phyloP scores from a whole-genome alignment of 2,888 invertebrate genomes.

The Diploptera punctata region DNA sequence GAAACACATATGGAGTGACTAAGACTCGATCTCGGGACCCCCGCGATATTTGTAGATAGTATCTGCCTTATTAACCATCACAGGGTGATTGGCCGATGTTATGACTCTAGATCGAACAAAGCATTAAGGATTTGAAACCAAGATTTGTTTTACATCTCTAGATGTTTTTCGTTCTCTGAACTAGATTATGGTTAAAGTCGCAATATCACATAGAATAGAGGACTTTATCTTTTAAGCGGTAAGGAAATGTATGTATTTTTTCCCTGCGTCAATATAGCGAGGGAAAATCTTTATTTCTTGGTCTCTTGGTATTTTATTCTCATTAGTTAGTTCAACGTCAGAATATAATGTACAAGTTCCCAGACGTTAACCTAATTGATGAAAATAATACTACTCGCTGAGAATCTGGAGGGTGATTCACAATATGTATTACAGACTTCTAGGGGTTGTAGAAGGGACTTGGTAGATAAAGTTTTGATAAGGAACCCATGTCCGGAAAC shows the following conservation, averaged over 20 bases:
- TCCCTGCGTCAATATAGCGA: background rate
- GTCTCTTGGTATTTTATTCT: too few relatives aligned
- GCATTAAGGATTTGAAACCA: background rate
- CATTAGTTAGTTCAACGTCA: too few relatives aligned
- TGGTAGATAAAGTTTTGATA: too few relatives aligned
- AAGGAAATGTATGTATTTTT: background rate
- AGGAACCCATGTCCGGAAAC: too few relatives aligned
- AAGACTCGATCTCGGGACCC: too few relatives aligned
- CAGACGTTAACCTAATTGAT: background rate
- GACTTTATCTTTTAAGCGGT: background rate
- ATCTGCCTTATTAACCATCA: too few relatives aligned
- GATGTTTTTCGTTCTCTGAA: background rate
- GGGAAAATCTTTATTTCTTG: background rate
- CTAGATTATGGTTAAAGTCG: background rate
- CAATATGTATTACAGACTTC: too few relatives aligned
- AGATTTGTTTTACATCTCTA: background rate
- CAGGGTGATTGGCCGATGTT: background rate
- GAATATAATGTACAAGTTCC: background rate
- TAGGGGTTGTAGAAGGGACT: too few relatives aligned
- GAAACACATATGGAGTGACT: too few relatives aligned
- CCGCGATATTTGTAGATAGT: too few relatives aligned
- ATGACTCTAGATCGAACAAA: background rate
- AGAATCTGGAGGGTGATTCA: too few relatives aligned
- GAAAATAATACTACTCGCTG: background rate
- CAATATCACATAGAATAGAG: background rate